phyloP scores from a whole-genome alignment of 2,113 vertebrate species.

The Poecilia latipinna region DNA sequence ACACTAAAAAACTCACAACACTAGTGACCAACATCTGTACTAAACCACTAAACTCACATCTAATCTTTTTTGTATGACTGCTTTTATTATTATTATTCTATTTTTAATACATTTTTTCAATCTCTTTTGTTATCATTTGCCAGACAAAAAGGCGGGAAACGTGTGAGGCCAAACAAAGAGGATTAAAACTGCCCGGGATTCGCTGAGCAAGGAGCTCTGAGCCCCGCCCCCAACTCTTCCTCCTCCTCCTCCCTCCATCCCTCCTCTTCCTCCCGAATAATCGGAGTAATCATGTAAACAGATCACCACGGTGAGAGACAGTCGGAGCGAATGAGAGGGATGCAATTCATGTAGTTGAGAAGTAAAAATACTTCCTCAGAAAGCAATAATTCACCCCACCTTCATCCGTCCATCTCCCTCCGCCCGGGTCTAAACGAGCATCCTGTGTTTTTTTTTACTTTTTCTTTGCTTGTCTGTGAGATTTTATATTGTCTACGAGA shows the following conservation, averaged over 20 bases:
- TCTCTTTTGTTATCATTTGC: constrained; percentile 85
- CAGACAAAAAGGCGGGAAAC: constrained; percentile 86
- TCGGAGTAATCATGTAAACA: constrained; percentile 78
- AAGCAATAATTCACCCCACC: constrained; percentile 82
- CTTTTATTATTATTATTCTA: constrained; percentile 52
- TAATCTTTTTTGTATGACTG: constrained; percentile 54
- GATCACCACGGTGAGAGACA: constrained; percentile 72
- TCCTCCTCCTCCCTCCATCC: constrained; percentile 10
- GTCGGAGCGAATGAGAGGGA: constrained; percentile 45
- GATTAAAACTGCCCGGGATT: constrained; percentile 83
- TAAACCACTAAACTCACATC: constrained; percentile 61
- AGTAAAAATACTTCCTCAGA: constrained; percentile 71
- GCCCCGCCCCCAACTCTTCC: constrained; percentile 36
- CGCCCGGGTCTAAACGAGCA: constrained; percentile 44
- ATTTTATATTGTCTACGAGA: constrained; percentile 80
- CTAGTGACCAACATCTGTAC: constrained; percentile 34
- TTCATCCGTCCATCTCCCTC: constrained; percentile 10
- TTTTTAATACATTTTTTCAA: constrained; percentile 77
- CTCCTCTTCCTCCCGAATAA: constrained; percentile 55
- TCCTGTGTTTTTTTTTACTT: constrained; percentile 39
- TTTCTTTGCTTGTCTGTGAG: constrained; percentile 81
- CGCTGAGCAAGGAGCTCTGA: constrained; percentile 83
- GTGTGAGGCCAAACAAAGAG: constrained; percentile 84
- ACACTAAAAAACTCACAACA: constrained; percentile 33
- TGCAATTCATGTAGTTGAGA: constrained; percentile 76